Evolutionary conservation across 1,140 invertebrate genomes (phyloP).

Genomic region (Habropoda laboriosa): DNA sequence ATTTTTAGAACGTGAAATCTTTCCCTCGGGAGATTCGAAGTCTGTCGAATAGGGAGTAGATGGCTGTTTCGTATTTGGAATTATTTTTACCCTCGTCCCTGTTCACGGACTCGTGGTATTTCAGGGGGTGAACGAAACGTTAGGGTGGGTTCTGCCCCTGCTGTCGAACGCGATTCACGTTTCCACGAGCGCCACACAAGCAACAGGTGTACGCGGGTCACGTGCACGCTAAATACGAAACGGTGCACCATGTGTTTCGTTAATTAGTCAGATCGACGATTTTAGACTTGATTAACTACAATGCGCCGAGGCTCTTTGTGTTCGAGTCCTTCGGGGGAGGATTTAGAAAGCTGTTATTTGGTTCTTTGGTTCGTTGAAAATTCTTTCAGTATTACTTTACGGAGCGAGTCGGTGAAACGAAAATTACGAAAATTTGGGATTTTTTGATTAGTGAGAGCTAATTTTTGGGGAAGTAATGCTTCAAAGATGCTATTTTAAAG

Average conservation of each 20-base stretch:
- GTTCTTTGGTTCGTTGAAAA: neutral
- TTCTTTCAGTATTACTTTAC: too few relatives aligned
- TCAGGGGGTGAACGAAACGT: neutral
- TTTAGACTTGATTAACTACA: neutral
- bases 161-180: neutral
- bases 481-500: too few relatives aligned
- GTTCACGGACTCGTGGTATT: neutral
- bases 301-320: too few relatives aligned
- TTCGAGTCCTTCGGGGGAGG: too few relatives aligned
- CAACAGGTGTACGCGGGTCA: slow-evolving; percentile 63
- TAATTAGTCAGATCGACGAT: slow-evolving; percentile 15
- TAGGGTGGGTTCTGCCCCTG: neutral
- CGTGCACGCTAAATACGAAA: slow-evolving; percentile 5
- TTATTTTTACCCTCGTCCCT: slow-evolving; percentile 19
- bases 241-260: neutral
- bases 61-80: too few relatives aligned
- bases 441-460: too few relatives aligned
- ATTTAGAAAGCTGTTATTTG: too few relatives aligned
- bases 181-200: neutral
- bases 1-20: neutral
- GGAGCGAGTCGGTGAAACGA: too few relatives aligned
- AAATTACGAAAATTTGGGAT: too few relatives aligned
- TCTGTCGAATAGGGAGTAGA: too few relatives aligned
- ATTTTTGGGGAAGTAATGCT: too few relatives aligned
- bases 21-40: slow-evolving; percentile 9